Evolutionary conservation across 2,113 vertebrate genomes (phyloP), one percentile per base, ranked within the genome.

Genomic region (Paralichthys olivaceus): DNA sequence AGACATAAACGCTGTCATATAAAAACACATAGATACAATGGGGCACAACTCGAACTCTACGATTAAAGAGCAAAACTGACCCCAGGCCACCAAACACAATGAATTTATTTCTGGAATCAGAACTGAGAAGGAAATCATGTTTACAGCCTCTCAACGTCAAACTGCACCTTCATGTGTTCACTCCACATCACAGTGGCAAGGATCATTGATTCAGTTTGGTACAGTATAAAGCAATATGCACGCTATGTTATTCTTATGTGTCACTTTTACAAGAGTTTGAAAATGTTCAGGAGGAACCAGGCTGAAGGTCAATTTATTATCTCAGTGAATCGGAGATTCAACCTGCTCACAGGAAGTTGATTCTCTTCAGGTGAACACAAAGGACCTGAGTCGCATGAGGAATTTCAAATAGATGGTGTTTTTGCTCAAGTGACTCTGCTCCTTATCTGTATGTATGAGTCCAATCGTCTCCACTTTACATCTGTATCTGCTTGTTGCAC

Each of bases 281-380:
- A 86, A 72, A 54, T 26, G 57, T 72, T 84, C 34, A 7, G 57
- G 34, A 28, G 2, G 32, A 80, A 56, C 37, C 11, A 4, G 62
- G 55, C 85, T 84, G 80, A 89, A 87, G 87, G 85, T 86, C 80
- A 84, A 80, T 89, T 89, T 84, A 83, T 87, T 82, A 87, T 85
- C 61, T 79, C 64, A 59, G 75, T 58, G 70, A 84, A 28, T 75
- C 74, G 66, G 47, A 84, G 73, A 80, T 79, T 82, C 78, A 34
- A 88, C 75, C 85, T 70, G 80, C 75, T 88, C 66, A 68, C 73
- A 70, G 70, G 54, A 74, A n/a, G 87, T 25, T 71, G 80, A 89
- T 78, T 72, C 71, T 86, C 70, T 77, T 57, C 85, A 56, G 71
- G 55, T 34, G 51, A 2, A 55, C 22, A 76, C 43, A 51, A 51